Evolutionary conservation across 2,113 vertebrate genomes (phyloP).

Genomic region (Dascyllus trimaculatus): DNA sequence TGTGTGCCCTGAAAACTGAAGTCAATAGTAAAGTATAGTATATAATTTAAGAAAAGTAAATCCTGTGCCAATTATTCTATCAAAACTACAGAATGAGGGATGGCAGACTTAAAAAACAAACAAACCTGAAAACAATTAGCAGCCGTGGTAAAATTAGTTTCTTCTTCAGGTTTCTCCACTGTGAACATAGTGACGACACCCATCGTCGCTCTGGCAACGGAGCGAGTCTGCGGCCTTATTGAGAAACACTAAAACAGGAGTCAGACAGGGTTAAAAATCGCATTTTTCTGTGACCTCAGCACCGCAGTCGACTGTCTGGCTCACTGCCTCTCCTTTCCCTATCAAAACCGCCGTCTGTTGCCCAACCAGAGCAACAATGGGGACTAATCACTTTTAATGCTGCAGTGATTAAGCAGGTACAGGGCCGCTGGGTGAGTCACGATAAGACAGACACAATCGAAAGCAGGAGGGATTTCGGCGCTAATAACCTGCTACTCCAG

Average conservation of each 20-base stretch:
- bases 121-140: neutral
- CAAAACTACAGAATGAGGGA: neutral
- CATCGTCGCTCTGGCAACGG: neutral
- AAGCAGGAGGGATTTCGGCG: conserved; percentile 62
- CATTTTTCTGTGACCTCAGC: conserved; percentile 46
- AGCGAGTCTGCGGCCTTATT: conserved; percentile 29
- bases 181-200: neutral
- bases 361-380: conserved; percentile 62
- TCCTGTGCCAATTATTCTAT: neutral
- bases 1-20: no score
- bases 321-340: conserved; percentile 74
- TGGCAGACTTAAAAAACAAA: no score
- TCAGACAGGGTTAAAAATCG: conserved; percentile 37
- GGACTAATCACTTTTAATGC: conserved; percentile 67
- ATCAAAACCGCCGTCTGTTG: conserved; percentile 67
- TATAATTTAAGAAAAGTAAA: neutral
- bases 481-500: conserved; percentile 54
- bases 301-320: conserved; percentile 51
- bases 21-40: no score
- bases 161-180: neutral
- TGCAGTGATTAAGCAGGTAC: conserved; percentile 33
- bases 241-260: conserved; percentile 36
- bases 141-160: neutral
- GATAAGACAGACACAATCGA: conserved; percentile 75
- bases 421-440: conserved; percentile 66